These are phyloP conservation scores for Furnarius figulus DNA, from an alignment of 2,113 vertebrate genomes.

Conservation along the genomic window DNA sequence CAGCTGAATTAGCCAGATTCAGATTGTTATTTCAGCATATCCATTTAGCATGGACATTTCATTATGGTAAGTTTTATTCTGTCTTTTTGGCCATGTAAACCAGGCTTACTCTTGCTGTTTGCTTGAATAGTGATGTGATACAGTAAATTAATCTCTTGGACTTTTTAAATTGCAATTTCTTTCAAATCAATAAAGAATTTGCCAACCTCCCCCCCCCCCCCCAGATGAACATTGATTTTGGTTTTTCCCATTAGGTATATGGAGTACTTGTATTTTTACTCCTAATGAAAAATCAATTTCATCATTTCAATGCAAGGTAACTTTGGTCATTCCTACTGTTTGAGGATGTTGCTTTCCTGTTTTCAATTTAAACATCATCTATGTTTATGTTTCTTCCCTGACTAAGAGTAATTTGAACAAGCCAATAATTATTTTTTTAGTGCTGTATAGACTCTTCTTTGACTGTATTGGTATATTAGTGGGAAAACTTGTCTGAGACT, in stretches of 20 bases:
- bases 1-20: neutral
- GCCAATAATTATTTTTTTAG: neutral
- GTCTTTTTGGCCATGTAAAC: neutral
- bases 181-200: constrained; percentile 43
- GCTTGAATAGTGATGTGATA: neutral
- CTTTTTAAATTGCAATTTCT: constrained; percentile 8
- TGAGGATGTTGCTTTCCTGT: neutral
- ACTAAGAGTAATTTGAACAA: neutral
- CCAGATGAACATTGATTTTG: constrained; percentile 13
- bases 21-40: neutral
- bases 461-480: neutral
- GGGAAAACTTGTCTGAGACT: neutral
- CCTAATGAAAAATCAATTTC: constrained; percentile 64
- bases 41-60: neutral
- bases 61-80: neutral
- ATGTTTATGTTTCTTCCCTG: neutral
- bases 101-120: neutral
- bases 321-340: constrained; percentile 3
- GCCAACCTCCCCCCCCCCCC: neutral
- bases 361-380: neutral
- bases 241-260: neutral
- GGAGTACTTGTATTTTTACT: constrained; percentile 27
- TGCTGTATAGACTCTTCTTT: neutral
- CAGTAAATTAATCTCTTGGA: constrained; percentile 27
- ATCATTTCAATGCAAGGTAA: constrained; percentile 3